Evolutionary conservation across 37 sponge, comb jelly and placozoan genomes (phyloP).

Genomic region (Beroe forskalii): DNA sequence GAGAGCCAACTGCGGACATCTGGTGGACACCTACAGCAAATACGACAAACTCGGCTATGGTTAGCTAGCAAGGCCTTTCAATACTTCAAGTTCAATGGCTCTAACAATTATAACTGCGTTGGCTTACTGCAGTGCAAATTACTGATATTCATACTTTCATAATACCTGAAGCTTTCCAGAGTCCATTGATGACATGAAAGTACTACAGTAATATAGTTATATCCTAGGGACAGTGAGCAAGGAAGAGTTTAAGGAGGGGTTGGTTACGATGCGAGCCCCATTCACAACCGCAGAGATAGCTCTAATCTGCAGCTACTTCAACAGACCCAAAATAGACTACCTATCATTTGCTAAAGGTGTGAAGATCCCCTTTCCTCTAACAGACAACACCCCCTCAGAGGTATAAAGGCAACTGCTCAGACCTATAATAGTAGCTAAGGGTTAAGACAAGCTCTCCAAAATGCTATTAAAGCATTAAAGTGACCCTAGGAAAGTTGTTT

Average conservation of each 20-base stretch:
- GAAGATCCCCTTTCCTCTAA: neutral
- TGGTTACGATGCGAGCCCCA: neutral
- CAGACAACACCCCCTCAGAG: neutral
- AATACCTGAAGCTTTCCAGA: neutral
- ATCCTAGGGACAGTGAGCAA: neutral
- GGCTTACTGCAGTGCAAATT: neutral
- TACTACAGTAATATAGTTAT: too few species aligned
- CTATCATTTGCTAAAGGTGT: conserved; percentile 8
- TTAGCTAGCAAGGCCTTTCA: neutral
- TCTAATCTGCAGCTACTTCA: neutral
- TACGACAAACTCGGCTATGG: neutral
- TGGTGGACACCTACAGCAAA: neutral
- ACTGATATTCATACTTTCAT: neutral
- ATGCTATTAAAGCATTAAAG: too few species aligned
- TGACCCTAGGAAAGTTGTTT: too few species aligned
- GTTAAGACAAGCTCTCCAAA: too few species aligned
- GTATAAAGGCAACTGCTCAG: too few species aligned
- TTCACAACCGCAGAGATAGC: neutral
- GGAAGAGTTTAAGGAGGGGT: neutral
- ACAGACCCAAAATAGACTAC: neutral
- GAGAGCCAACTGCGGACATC: conserved; percentile 14
- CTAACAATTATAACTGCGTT: too few species aligned
- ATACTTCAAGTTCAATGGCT: too few species aligned
- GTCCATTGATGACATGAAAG: too few species aligned
- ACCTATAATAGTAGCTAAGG: too few species aligned